Percentiles rank a stretch among this genome's conserved stretches.
These are phyloP conservation scores for Panthera tigris DNA, from an alignment of 2,113 vertebrate species.

Conservation along the genomic window DNA sequence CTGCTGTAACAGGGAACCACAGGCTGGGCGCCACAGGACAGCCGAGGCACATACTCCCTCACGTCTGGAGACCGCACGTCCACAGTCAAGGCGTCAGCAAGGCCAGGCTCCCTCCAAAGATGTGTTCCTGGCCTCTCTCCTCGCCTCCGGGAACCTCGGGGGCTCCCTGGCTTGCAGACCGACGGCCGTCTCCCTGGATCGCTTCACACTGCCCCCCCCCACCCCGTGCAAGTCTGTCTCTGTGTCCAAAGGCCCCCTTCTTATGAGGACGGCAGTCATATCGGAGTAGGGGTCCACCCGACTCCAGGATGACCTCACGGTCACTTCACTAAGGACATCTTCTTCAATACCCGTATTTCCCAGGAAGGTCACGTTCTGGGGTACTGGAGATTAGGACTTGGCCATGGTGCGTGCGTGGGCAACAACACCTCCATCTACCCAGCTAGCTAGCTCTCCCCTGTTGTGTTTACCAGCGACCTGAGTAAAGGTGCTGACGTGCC, in stretches of 20 bases:
- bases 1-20: neutral
- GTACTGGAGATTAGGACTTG: neutral
- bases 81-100: neutral
- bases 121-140: neutral
- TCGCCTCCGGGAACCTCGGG: neutral
- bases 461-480: neutral
- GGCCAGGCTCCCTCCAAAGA: neutral
- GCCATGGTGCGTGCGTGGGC: neutral
- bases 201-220: neutral
- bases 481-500: neutral
- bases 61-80: neutral
- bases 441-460: neutral
- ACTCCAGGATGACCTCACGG: neutral
- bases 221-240: neutral
- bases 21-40: neutral
- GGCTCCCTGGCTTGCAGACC: no score
- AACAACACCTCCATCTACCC: no score
- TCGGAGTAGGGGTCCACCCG: neutral
- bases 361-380: neutral
- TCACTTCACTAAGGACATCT: neutral
- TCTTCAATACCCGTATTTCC: neutral
- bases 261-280: neutral
- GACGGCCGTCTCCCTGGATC: neutral
- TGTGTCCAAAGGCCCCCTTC: neutral
- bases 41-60: neutral